Evolutionary conservation across 2,888 invertebrate genomes (phyloP), one percentile per base, ranked within the genome.

Genomic region (Meiosimyza decipiens): DNA sequence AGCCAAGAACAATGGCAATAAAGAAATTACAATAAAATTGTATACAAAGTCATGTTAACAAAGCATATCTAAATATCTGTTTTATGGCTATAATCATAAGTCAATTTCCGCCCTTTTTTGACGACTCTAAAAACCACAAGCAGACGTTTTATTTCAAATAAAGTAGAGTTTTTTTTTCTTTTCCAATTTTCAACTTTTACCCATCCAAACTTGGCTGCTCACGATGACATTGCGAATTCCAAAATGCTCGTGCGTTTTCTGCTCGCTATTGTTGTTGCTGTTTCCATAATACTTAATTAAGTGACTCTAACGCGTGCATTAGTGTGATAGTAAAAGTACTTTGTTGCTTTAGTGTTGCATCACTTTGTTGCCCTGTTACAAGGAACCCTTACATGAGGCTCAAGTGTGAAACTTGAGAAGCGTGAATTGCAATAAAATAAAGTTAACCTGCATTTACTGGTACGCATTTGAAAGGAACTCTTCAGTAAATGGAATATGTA

Each of bases 41-140:
- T 0, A 40, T 40, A 9, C 9, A 40, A 40, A 40, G 40, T 7
- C 40, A 40, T 40, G 9, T 9, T 40, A 9, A 40, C 40, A 40
- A 40, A 40, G 40, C 40, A 5, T 40, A 40, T 9, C 40, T 81
- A 81, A 81, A 82, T 80, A 82, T 80, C 77, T 79, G 81, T 82
- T 81, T 82, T 80, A 81, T 66, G 16, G 80, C 81, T 82, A 79
- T 81, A 81, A 81, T 82, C 82, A 81, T 82, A 80, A 80, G 80
- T 80, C 81, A 80, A 81, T 81, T 81, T 81, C 81, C 81, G 81
- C 70, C 72, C 60, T n/a, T 52, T 12, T 40, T 40, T 40, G 40
- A 40, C 40, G 40, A 40, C 40, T 40, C 28, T 28, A 28, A 28
- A 4, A 28, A 28, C 28, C 4, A 28, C 28, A 28, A 28, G 9